Base-by-base conservation (phyloP, 1,140 invertebrate species). In the Hyles vespertilio region DNA sequence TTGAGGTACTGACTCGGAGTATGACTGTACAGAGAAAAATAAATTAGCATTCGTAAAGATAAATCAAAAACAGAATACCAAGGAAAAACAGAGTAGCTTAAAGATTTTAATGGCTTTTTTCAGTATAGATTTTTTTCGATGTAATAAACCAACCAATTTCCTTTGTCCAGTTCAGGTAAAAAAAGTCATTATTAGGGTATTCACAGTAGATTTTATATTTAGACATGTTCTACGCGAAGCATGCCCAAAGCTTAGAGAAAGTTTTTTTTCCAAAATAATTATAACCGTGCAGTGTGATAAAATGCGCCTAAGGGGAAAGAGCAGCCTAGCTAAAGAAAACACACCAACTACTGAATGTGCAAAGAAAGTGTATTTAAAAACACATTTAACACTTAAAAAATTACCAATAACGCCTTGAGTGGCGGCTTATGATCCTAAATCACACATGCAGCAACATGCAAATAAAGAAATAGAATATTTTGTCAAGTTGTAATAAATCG, bases 1-100 rank as follows among this genome's bases (percentile, higher is more conserved):
- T 90, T 94, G 92, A 44, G 94, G 94, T 32, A 96, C 93, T 43
- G 93, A 93, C 80, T 94, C 94, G 60, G 89, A 90, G 82, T 95
- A 95, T 43, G 90, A 91, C 94, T 95, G 88, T 61, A 74, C 59
- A 74, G 58, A 75, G 58, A 75, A 72, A 73, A 64, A 55, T 32
- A 48, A 33, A 59, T 70, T 67, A 59, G 51, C 59, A 59, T 48
- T 10, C 43, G 8, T 40, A 40, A 8, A 40, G 5, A 5, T 8
- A 40, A 40, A 40, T 5, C 36, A 22, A 22, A 22, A 22, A 22
- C 22, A 22, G 22, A 22, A 22, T 22, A 22, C 22, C 22, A 22
- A 22, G 22, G 22, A 22, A 22, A 22, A 22, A 22, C 22, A 22
- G 22, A 22, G 22, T 22, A 22, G 22, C 22, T 22, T 22, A 22